These are phyloP conservation scores for Pagetopsis macropterus DNA, from an alignment of 2,797 vertebrate genomes.

Conservation along the genomic window DNA sequence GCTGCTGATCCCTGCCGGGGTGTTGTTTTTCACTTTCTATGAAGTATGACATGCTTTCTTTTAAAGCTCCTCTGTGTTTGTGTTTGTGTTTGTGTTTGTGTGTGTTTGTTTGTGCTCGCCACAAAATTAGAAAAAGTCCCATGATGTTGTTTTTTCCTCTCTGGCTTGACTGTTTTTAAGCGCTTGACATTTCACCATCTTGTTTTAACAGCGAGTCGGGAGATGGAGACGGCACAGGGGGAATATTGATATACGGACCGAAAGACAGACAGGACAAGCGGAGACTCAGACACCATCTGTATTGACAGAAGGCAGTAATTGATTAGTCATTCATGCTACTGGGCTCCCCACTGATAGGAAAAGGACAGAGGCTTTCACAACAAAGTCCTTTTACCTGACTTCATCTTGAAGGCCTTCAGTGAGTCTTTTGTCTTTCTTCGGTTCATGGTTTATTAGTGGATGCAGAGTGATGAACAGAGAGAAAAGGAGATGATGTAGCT, in stretches of 20 bases:
- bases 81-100: background rate
- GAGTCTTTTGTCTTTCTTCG: slow-evolving; percentile 37
- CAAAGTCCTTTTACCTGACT: slow-evolving; percentile 55
- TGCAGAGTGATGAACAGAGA: slow-evolving; percentile 25
- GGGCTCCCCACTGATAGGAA: slow-evolving; percentile 61
- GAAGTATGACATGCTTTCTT: slow-evolving; percentile 45
- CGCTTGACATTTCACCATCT: slow-evolving; percentile 70
- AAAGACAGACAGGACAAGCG: slow-evolving; percentile 60
- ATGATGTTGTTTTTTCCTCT: slow-evolving; percentile 30
- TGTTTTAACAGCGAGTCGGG: slow-evolving; percentile 56
- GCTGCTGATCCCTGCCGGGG: slow-evolving; percentile 48
- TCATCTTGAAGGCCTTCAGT: slow-evolving; percentile 38
- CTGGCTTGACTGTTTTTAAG: slow-evolving; percentile 33
- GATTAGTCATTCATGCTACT: slow-evolving; percentile 69
- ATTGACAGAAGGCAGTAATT: slow-evolving; percentile 71
- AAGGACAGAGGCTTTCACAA: slow-evolving; percentile 63
- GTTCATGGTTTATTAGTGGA: slow-evolving; percentile 42
- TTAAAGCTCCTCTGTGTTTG: slow-evolving; percentile 44
- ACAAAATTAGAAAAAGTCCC: slow-evolving; percentile 16
- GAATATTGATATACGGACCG: slow-evolving; percentile 68
- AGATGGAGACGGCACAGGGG: slow-evolving; percentile 45
- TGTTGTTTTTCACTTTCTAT: slow-evolving; percentile 35
- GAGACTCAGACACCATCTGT: slow-evolving; percentile 70
- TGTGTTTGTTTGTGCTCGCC: too few relatives aligned
- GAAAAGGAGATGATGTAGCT: slow-evolving; percentile 25